Percentiles rank a stretch among this genome's conserved stretches.
Conservation (phyloP, 1,140 invertebrate genomes). For the Ostrea denselamellosa region DNA sequence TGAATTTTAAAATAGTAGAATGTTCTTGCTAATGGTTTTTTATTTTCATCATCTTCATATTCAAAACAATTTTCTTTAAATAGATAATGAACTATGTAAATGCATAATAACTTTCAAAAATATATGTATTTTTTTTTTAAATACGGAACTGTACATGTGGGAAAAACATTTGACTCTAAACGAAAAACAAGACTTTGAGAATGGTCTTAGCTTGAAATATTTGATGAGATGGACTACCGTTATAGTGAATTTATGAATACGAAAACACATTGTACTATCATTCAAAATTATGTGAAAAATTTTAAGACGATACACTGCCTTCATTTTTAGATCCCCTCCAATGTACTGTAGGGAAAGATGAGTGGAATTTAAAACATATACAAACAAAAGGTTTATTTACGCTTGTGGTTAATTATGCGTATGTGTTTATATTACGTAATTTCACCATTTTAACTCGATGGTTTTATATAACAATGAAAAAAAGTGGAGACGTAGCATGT, state of each 20-base stretch:
- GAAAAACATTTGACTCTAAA: not conserved
- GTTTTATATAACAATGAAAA: too few species aligned
- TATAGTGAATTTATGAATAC: not conserved
- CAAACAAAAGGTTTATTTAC: too few species aligned
- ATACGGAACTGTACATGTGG: not conserved
- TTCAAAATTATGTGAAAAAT: conserved; percentile 19
- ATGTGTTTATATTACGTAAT: too few species aligned
- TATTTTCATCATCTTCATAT: not conserved
- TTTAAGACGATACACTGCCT: not conserved
- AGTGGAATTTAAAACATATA: too few species aligned
- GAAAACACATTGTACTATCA: conserved; percentile 1
- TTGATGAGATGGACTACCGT: not conserved
- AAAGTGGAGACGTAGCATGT: too few species aligned
- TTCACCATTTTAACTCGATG: too few species aligned
- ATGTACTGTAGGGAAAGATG: too few species aligned
- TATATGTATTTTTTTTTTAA: not conserved
- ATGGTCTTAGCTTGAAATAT: not conserved
- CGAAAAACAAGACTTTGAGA: not conserved
- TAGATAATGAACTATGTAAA: conserved; percentile 32
- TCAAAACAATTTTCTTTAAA: conserved; percentile 12
- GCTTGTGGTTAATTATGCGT: too few species aligned
- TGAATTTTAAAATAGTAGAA: too few species aligned
- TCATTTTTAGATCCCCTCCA: not conserved
- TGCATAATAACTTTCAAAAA: conserved; percentile 9
- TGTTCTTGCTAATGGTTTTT: too few species aligned